Conservation (phyloP, 2,797 vertebrate genomes). For the Bucorvus abyssinicus region DNA sequence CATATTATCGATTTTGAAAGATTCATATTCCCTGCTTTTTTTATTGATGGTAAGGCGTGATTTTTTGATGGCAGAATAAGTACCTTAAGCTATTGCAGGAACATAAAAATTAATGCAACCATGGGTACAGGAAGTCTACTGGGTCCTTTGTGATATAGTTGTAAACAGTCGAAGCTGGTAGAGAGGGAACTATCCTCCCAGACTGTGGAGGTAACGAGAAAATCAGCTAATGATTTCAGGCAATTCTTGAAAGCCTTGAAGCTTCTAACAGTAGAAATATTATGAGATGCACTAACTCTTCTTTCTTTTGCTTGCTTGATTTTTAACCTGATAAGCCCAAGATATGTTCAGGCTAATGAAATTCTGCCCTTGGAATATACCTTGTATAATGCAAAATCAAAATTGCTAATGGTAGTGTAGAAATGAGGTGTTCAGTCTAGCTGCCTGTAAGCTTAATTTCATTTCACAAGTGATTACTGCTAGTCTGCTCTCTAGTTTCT, state of each 20-base stretch:
- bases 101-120: conserved; percentile 62
- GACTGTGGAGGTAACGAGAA: conserved; percentile 44
- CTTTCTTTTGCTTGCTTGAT: conserved; percentile 40
- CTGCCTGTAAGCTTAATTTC: conserved; percentile 36
- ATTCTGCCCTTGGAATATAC: background rate
- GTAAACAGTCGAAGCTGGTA: conserved; percentile 11
- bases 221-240: conserved; percentile 43
- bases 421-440: conserved; percentile 41
- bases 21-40: conserved; percentile 67
- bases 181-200: conserved; percentile 44
- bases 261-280: conserved; percentile 59
- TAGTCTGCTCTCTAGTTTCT: conserved; percentile 4
- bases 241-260: conserved; percentile 45
- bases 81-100: conserved; percentile 61
- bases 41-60: conserved; percentile 67
- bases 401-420: conserved; percentile 27
- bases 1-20: conserved; percentile 69
- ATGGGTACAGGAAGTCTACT: conserved; percentile 43
- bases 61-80: conserved; percentile 70
- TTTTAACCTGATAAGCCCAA: conserved; percentile 41
- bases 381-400: conserved; percentile 21
- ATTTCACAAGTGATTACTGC: conserved; percentile 53
- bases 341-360: conserved; percentile 43
- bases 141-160: conserved; percentile 49
- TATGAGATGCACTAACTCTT: conserved; percentile 43